These are phyloP conservation scores for Gymnoscopelus microlampas DNA, from an alignment of 2,797 vertebrate species.

Conservation along the genomic window DNA sequence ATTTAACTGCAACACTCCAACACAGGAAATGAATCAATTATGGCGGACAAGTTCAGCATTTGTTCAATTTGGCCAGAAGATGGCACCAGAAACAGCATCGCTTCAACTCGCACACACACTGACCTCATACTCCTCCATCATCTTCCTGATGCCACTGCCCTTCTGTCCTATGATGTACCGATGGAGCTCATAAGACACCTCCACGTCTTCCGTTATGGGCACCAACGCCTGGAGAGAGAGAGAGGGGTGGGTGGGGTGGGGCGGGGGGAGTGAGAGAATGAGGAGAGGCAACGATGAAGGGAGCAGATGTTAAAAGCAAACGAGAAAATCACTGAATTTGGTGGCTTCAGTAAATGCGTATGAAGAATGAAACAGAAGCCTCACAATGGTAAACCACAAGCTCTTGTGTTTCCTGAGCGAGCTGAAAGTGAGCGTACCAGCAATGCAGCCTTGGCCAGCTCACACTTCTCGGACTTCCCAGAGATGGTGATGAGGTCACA, in stretches of 20 bases:
- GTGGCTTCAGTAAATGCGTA: not conserved
- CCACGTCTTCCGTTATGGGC: slow-evolving; percentile 82
- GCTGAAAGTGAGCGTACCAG: slow-evolving; percentile 65
- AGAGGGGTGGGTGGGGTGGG: not conserved
- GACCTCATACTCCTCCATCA: slow-evolving; percentile 89
- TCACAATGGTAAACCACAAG: not conserved
- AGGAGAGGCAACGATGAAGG: not conserved
- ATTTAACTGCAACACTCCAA: no score
- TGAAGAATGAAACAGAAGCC: not conserved
- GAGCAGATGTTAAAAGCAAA: not conserved
- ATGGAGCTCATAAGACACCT: slow-evolving; percentile 83
- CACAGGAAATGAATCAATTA: no score
- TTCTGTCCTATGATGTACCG: slow-evolving; percentile 87
- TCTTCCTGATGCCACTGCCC: slow-evolving; percentile 85
- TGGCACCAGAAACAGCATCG: slow-evolving; percentile 23
- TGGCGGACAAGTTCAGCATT: no score
- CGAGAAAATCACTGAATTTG: not conserved
- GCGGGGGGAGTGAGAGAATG: not conserved
- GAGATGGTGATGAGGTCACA: slow-evolving; percentile 82
- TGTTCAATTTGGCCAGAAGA: slow-evolving; percentile 14
- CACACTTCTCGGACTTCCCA: slow-evolving; percentile 82
- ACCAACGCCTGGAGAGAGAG: slow-evolving; percentile 75
- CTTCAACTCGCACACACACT: not conserved
- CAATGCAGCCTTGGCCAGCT: slow-evolving; percentile 75
- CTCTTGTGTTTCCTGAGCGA: not conserved